Conservation (phyloP, 2,888 invertebrate genomes). For the Megaustenia siamemsis region DNA sequence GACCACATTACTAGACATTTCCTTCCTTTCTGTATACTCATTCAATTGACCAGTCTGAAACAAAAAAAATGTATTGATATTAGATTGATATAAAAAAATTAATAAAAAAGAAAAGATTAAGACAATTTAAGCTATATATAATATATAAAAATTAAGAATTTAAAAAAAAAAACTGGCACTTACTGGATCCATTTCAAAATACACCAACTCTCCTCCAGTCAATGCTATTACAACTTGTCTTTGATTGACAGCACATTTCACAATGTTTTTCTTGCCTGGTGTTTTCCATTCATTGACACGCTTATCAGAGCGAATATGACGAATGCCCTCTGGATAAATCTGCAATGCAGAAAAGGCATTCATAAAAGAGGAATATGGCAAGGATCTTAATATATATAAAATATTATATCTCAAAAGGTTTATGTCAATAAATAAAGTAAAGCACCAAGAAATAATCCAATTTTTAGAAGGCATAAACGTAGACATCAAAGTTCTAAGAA, state of each 20-base stretch:
- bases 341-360: constrained; percentile 73
- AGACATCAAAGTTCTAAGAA: too few relatives aligned
- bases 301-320: constrained; percentile 98
- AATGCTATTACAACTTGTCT: constrained; percentile 98
- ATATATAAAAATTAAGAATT: too few relatives aligned
- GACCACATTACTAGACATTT: constrained; percentile 97
- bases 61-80: background rate
- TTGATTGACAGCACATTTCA: constrained; percentile 98
- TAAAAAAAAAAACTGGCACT: constrained; percentile 81
- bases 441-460: too few relatives aligned
- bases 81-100: too few relatives aligned
- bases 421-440: too few relatives aligned
- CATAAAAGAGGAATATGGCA: too few relatives aligned
- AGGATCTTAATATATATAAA: too few relatives aligned
- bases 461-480: too few relatives aligned
- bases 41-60: constrained; percentile 95
- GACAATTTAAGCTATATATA: too few relatives aligned
- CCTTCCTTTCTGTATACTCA: constrained; percentile 98
- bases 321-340: constrained; percentile 98
- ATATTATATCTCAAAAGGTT: too few relatives aligned
- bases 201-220: constrained; percentile 97
- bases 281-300: constrained; percentile 99
- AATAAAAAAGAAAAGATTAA: too few relatives aligned
- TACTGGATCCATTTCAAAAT: constrained; percentile 99
- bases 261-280: constrained; percentile 97